phyloP scores from a whole-genome alignment of 2,113 vertebrate species.

The Pangasianodon gigas region DNA sequence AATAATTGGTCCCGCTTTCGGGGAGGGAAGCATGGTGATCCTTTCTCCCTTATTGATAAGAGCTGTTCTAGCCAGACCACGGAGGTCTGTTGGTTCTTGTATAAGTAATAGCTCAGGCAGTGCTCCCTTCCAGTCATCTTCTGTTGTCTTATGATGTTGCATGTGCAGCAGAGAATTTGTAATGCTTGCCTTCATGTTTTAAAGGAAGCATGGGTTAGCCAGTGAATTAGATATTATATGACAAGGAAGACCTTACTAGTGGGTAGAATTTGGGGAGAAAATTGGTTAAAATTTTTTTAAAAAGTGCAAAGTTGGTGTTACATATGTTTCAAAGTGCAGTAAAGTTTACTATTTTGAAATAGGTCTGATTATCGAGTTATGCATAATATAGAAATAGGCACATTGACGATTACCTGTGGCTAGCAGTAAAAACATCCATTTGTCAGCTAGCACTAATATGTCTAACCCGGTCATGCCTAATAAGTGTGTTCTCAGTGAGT shows the following conservation, averaged over 20 bases:
- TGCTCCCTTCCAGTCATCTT: background rate
- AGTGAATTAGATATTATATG: background rate
- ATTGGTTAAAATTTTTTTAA: background rate
- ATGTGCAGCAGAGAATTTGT: background rate
- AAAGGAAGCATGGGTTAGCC: background rate
- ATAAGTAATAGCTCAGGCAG: background rate
- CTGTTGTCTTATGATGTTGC: background rate
- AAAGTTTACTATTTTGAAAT: background rate
- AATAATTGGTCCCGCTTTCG: background rate
- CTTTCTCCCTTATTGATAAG: background rate
- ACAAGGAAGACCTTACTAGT: background rate
- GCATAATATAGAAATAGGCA: background rate
- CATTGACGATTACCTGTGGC: background rate
- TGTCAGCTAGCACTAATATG: background rate
- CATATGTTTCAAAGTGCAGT: background rate
- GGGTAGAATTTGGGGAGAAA: background rate
- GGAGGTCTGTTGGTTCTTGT: background rate
- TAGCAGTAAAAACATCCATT: background rate
- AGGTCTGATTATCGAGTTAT: background rate
- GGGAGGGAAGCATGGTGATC: background rate
- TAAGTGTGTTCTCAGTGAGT: background rate
- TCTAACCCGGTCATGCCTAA: background rate
- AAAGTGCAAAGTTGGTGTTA: background rate
- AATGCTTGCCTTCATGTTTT: background rate
- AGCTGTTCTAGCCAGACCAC: background rate